These are phyloP conservation scores for Hyaena hyaena DNA, from an alignment of 2,113 vertebrate species.

Conservation along the genomic window DNA sequence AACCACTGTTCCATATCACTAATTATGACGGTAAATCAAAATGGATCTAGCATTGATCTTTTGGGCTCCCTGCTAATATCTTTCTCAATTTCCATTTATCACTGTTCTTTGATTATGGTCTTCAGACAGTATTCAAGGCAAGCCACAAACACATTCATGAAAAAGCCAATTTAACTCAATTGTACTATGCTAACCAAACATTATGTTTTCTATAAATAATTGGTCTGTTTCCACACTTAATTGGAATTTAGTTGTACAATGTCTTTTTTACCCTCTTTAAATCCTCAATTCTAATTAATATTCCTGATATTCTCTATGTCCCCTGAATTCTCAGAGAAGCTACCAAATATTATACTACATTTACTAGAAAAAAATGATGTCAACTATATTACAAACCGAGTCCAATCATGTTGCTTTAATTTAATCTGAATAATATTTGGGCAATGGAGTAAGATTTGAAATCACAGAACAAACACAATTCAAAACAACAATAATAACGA, in stretches of 20 bases:
- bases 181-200: neutral
- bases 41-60: constrained; percentile 49
- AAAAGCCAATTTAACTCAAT: constrained; percentile 16
- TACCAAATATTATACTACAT: neutral
- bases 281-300: neutral
- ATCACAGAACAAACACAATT: neutral
- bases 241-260: neutral
- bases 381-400: neutral
- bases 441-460: neutral
- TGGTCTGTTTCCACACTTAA: neutral
- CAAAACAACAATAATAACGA: neutral
- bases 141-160: constrained; percentile 22
- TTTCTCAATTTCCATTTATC: constrained; percentile 43
- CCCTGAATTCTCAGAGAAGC: neutral
- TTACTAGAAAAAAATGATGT: neutral
- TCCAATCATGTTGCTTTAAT: neutral
- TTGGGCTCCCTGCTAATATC: constrained; percentile 26
- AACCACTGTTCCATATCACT: constrained; percentile 51
- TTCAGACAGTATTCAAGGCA: constrained; percentile 42
- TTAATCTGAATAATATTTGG: neutral
- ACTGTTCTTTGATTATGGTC: constrained; percentile 24
- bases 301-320: neutral
- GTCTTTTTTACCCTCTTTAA: neutral
- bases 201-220: constrained; percentile 32
- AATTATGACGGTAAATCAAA: constrained; percentile 61